A percentile compares a stretch with the other conserved stretches of the same genome.
phyloP scores from a whole-genome alignment of 2,888 invertebrate genomes.

The Drosophila nigritarsus region DNA sequence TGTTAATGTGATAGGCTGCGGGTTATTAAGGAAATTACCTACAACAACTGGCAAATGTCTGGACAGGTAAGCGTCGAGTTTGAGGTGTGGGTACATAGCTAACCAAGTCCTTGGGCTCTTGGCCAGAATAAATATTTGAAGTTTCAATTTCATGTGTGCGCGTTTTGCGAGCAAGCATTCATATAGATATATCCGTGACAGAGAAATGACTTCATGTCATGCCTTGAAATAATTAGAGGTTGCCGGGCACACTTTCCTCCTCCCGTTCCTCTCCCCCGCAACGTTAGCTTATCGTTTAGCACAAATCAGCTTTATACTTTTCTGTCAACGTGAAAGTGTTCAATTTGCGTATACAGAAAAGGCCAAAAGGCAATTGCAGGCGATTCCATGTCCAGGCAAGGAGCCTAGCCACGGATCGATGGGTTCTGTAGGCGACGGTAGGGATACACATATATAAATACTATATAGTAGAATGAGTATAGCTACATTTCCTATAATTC shows the following conservation, averaged over 20 bases:
- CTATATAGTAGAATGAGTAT: neutral
- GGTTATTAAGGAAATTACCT: conserved; percentile 78
- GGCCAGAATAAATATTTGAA: conserved; percentile 73
- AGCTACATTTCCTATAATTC: neutral
- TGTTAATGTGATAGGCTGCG: conserved; percentile 78
- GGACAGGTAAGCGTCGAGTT: conserved; percentile 14
- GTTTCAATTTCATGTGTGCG: conserved; percentile 73
- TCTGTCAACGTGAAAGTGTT: conserved; percentile 40
- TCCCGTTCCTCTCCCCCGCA: neutral
- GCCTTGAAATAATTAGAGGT: conserved; percentile 83
- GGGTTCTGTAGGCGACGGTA: neutral
- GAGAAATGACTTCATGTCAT: conserved; percentile 83
- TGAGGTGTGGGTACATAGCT: neutral
- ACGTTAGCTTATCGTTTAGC: conserved; percentile 63
- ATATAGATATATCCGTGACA: conserved; percentile 63
- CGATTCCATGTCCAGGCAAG: conserved; percentile 62
- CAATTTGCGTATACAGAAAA: conserved; percentile 39
- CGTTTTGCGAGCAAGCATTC: conserved; percentile 51
- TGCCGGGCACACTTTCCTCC: conserved; percentile 27
- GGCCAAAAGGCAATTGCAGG: conserved; percentile 30
- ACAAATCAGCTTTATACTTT: conserved; percentile 66
- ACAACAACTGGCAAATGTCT: conserved; percentile 44
- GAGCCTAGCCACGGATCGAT: conserved; percentile 35
- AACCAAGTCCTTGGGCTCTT: conserved; percentile 58
- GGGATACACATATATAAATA: neutral